Percentiles rank a stretch among this genome's conserved stretches.
These are phyloP conservation scores for Oncopeltus fasciatus DNA, from an alignment of 1,140 invertebrate species.

Conservation along the genomic window DNA sequence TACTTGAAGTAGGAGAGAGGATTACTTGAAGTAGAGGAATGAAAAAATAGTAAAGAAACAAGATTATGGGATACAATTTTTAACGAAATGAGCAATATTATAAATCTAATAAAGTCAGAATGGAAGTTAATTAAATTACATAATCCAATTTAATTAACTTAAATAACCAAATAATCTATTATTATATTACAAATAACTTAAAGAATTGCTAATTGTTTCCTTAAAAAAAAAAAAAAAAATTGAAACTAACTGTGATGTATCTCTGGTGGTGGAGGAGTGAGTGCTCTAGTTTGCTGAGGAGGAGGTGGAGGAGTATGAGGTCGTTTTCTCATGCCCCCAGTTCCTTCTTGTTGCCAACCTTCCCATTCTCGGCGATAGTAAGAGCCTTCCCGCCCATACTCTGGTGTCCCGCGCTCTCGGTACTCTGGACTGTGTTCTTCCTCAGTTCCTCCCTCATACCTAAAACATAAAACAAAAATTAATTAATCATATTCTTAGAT, in stretches of 20 bases:
- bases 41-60: too few species aligned
- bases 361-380: not conserved
- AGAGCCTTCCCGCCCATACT: slow-evolving; percentile 4
- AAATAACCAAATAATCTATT: not conserved
- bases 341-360: not conserved
- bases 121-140: too few species aligned
- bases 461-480: not conserved
- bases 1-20: too few species aligned
- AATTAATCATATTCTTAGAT: too few species aligned
- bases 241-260: not conserved
- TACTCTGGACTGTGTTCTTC: slow-evolving; percentile 20
- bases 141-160: too few species aligned
- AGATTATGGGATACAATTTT: too few species aligned
- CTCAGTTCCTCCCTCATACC: slow-evolving; percentile 6
- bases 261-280: not conserved
- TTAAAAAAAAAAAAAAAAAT: not conserved
- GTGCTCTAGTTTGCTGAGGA: not conserved
- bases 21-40: too few species aligned
- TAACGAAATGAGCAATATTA: too few species aligned
- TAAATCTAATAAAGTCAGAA: too few species aligned
- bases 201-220: not conserved
- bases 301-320: slow-evolving; percentile 29
- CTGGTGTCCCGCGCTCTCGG: slow-evolving; percentile 22
- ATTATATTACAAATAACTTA: not conserved
- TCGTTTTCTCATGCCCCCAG: slow-evolving; percentile 24